Percentiles rank a stretch among this genome's conserved stretches.
Evolutionary conservation across 2,888 invertebrate species (phyloP).

Genomic region (Cosmorhoe ocellata): DNA sequence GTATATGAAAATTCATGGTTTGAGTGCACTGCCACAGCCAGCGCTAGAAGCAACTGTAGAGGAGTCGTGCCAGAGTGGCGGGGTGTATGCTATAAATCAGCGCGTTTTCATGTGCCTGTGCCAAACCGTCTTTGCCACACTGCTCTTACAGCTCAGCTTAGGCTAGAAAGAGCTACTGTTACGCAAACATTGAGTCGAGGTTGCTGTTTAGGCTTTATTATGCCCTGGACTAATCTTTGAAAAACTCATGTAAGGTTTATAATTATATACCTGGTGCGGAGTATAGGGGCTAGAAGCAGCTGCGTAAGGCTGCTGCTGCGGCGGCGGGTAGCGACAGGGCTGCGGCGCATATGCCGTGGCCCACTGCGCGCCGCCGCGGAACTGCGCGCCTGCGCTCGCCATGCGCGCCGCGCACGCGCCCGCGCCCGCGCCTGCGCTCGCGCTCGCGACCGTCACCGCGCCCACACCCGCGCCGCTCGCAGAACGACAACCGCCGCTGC

Average conservation of each 20-base stretch:
- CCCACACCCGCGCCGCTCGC: slow-evolving; percentile 68
- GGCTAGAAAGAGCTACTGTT: not conserved
- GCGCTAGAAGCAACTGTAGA: not conserved
- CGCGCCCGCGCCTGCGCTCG: slow-evolving; percentile 75
- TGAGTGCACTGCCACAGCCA: too few species aligned
- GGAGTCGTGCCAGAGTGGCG: slow-evolving; percentile 7
- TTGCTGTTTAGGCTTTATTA: not conserved
- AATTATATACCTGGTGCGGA: slow-evolving; percentile 77
- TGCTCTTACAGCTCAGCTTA: slow-evolving; percentile 1
- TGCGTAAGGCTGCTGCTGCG: slow-evolving; percentile 73
- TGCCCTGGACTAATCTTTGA: too few species aligned
- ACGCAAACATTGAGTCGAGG: not conserved
- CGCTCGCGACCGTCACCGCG: slow-evolving; percentile 79
- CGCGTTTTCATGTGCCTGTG: slow-evolving; percentile 8
- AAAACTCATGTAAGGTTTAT: too few species aligned
- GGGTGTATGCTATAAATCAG: slow-evolving; percentile 9
- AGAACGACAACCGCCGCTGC: slow-evolving; percentile 74
- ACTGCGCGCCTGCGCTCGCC: slow-evolving; percentile 80
- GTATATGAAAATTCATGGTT: too few species aligned
- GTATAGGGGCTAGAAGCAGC: slow-evolving; percentile 73
- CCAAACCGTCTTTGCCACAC: slow-evolving; percentile 12
- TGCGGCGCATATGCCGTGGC: slow-evolving; percentile 76
- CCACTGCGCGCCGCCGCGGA: slow-evolving; percentile 80
- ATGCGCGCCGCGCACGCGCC: slow-evolving; percentile 81
- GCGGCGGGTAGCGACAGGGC: slow-evolving; percentile 80